Percentiles rank a stretch among this genome's conserved stretches.
phyloP scores from a whole-genome alignment of 2,888 invertebrate genomes.

The Cephus spinipes region DNA sequence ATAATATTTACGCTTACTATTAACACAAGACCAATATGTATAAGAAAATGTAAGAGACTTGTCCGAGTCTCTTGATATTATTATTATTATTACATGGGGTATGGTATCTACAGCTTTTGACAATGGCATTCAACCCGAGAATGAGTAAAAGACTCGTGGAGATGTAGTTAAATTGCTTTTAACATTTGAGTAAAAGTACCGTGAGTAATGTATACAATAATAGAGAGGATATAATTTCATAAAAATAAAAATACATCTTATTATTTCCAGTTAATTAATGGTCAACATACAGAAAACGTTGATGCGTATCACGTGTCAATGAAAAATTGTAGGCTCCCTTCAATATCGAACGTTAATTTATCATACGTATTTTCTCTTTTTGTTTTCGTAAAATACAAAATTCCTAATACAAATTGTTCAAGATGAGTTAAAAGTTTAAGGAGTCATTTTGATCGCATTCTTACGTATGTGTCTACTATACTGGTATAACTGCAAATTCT shows the following conservation, averaged over 20 bases:
- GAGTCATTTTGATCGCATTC: neutral
- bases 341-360: neutral
- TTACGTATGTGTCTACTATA: neutral
- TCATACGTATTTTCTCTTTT: neutral
- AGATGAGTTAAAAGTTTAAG: neutral
- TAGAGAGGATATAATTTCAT: neutral
- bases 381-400: neutral
- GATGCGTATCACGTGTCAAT: neutral
- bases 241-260: neutral
- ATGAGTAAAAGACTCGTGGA: neutral
- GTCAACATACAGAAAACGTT: neutral
- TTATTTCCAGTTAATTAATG: neutral
- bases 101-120: conserved; percentile 9
- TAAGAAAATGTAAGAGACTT: neutral
- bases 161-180: neutral
- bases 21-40: conserved; percentile 6
- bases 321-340: neutral
- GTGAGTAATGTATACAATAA: neutral
- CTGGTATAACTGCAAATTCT: neutral
- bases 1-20: neutral
- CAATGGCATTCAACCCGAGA: neutral
- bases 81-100: conserved; percentile 1
- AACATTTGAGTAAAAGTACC: neutral
- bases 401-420: neutral
- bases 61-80: neutral